phyloP scores from a whole-genome alignment of 2,113 vertebrate genomes.

The Verasper variegatus region DNA sequence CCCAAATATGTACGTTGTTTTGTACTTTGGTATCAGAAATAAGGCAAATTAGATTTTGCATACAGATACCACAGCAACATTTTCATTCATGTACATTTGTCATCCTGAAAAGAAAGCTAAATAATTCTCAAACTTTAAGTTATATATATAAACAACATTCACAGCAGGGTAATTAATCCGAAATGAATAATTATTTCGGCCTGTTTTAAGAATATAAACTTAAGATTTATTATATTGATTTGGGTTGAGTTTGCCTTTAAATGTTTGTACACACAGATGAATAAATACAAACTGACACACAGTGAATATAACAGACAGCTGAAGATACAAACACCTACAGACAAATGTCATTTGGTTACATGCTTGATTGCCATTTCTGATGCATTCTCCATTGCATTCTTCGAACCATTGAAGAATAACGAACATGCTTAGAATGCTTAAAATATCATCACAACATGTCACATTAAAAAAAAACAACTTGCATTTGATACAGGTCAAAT shows the following conservation, averaged over 20 bases:
- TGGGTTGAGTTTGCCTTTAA: conserved; percentile 67
- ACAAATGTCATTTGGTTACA: conserved; percentile 72
- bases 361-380: conserved; percentile 68
- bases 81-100: not conserved
- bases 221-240: conserved; percentile 19
- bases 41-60: conserved; percentile 1
- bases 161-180: not conserved
- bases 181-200: not conserved
- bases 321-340: conserved; percentile 68
- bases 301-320: conserved; percentile 68
- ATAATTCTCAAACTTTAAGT: not conserved
- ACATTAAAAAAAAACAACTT: conserved; percentile 66
- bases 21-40: conserved; percentile 3
- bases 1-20: conserved; percentile 53
- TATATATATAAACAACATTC: not conserved
- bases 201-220: too few relatives aligned
- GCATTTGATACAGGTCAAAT: conserved; percentile 39
- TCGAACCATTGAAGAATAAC: conserved; percentile 70
- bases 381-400: conserved; percentile 75
- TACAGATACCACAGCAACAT: not conserved
- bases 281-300: conserved; percentile 61
- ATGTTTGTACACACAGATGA: conserved; percentile 62
- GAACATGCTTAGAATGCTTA: conserved; percentile 76
- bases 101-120: not conserved
- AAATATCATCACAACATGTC: conserved; percentile 58